Conservation (phyloP, 1,140 invertebrate genomes). For the Trachymyrmex septentrionalis region DNA sequence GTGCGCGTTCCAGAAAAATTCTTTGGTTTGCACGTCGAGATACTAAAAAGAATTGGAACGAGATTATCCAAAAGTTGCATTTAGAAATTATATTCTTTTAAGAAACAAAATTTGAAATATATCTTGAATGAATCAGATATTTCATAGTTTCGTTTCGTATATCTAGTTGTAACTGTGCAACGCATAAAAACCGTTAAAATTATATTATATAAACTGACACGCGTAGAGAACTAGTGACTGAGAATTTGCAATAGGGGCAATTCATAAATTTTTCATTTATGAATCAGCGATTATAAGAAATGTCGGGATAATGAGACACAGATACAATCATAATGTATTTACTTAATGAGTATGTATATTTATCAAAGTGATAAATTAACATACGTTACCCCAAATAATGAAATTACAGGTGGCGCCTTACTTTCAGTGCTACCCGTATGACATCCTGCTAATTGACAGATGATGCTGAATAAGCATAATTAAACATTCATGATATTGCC, state of each 20-base stretch:
- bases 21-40: background rate
- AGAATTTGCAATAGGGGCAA: background rate
- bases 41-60: background rate
- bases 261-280: background rate
- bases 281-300: slow-evolving; percentile 1
- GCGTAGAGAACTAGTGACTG: background rate
- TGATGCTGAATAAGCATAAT: slow-evolving; percentile 66
- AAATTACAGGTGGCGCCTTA: slow-evolving; percentile 45
- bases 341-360: slow-evolving; percentile 43
- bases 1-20: slow-evolving; percentile 2
- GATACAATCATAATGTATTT: slow-evolving; percentile 13
- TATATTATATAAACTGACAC: background rate
- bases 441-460: slow-evolving; percentile 40
- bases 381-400: slow-evolving; percentile 11
- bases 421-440: slow-evolving; percentile 1
- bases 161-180: background rate
- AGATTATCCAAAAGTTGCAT: background rate
- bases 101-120: background rate
- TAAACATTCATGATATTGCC: slow-evolving; percentile 52
- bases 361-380: slow-evolving; percentile 49
- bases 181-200: background rate
- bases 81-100: background rate
- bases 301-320: background rate
- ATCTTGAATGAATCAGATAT: background rate
- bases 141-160: background rate